Evolutionary conservation across 2,888 invertebrate species (phyloP).

Genomic region (Acleris emargana): DNA sequence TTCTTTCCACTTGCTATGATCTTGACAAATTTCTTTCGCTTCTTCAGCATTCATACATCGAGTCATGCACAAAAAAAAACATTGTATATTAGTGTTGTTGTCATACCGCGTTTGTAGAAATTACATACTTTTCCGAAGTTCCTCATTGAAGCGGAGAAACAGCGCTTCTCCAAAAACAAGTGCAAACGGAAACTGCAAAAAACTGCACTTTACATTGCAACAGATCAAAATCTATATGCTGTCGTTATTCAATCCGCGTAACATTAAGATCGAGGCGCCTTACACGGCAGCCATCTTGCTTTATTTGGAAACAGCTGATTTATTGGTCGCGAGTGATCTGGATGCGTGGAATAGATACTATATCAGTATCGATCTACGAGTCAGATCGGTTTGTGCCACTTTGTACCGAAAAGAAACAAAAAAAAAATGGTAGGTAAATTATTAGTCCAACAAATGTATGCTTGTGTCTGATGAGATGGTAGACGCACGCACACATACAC

Average conservation of each 20-base stretch:
- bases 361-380: slow-evolving; percentile 52
- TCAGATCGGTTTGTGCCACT: slow-evolving; percentile 45
- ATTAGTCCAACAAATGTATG: too few species aligned
- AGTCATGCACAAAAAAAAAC: too few species aligned
- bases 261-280: slow-evolving; percentile 53
- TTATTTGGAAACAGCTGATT: slow-evolving; percentile 71
- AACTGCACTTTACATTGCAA: slow-evolving; percentile 43
- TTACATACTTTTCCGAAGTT: too few species aligned
- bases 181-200: slow-evolving; percentile 4
- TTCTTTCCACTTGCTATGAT: too few species aligned
- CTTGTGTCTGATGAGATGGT: too few species aligned
- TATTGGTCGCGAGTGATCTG: slow-evolving; percentile 72
- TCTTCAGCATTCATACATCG: too few species aligned
- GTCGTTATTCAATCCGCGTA: slow-evolving; percentile 52
- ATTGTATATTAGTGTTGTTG: too few species aligned
- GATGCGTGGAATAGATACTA: slow-evolving; percentile 72
- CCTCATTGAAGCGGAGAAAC: too few species aligned
- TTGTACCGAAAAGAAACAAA: slow-evolving; percentile 38
- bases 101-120: too few species aligned
- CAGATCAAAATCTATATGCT: slow-evolving; percentile 43
- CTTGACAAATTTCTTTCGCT: too few species aligned
- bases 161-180: background rate
- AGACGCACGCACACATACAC: too few species aligned
- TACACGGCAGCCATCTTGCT: slow-evolving; percentile 55
- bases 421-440: too few species aligned